Evolutionary conservation across 2,113 vertebrate genomes (phyloP).

Genomic region (Perognathus longimembris): DNA sequence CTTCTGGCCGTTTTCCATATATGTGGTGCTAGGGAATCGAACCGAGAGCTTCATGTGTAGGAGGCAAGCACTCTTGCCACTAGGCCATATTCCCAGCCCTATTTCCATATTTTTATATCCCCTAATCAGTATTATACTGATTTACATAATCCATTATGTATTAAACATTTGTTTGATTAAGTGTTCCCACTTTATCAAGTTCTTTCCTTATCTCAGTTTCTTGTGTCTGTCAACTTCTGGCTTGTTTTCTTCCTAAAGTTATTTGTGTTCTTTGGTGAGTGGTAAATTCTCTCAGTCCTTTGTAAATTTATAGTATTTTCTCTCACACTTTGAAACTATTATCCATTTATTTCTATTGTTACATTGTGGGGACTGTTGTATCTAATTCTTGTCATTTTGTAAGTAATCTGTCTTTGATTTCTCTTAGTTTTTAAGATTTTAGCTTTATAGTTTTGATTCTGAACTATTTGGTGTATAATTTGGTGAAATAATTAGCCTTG

Average conservation of each 20-base stretch:
- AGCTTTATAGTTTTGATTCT: not conserved
- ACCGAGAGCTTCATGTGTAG: too few relatives aligned
- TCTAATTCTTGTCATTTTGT: not conserved
- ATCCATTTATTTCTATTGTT: not conserved
- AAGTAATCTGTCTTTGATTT: not conserved
- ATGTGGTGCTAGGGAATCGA: too few relatives aligned
- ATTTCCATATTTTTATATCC: too few relatives aligned
- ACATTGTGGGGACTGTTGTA: not conserved
- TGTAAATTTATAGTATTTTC: not conserved
- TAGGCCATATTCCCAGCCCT: too few relatives aligned
- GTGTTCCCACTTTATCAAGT: not conserved
- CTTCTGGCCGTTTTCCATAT: too few relatives aligned
- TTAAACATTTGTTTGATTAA: not conserved
- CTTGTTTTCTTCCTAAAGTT: not conserved
- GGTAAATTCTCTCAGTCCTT: not conserved
- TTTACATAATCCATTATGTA: not conserved
- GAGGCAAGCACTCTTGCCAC: too few relatives aligned
- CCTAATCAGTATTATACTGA: not conserved
- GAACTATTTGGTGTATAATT: not conserved
- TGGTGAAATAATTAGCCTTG: too few relatives aligned
- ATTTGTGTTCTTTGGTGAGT: not conserved
- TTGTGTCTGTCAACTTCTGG: not conserved
- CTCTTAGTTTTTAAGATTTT: not conserved
- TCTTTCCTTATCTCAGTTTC: not conserved
- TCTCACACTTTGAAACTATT: not conserved